Evolutionary conservation across 2,888 invertebrate genomes (phyloP), one percentile per base, ranked within the genome.

Genomic region (Brenthis hecate): DNA sequence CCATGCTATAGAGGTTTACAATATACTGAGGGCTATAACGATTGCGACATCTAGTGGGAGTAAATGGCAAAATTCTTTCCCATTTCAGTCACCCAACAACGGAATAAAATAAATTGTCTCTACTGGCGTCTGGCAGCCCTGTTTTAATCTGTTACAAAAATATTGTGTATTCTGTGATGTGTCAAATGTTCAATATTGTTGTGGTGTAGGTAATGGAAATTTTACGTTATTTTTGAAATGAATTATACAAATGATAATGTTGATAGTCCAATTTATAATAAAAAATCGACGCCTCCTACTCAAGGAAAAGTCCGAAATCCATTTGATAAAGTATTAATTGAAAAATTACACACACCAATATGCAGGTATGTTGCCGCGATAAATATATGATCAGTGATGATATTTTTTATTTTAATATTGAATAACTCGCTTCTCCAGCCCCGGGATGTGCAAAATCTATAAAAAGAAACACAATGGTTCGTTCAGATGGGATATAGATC

Each of bases 401-500:
- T 19, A 19, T 14, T 61, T 56, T 51, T 16, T 32, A 6, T n/a
- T 51, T 43, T 23, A 43, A 53, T 60, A 50, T 54, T 13, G 53
- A 32, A 43, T 28, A 8, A 43, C 43, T 60, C 67, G 62, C 47
- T 63, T 67, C 55, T 76, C 5, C 69, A 93, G 93, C 77, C 93
- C 93, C 65, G 89, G 93, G 60, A 93, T 93, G 90, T 93, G 92
- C 80, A 92, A 92, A 79, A 90, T 91, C 66, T 92, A 92, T 76
- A 92, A 92, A 77, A 89, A 88, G 73, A 85, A 87, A 73, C 81
- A 75, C 57, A 85, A 74, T 72, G 86, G 88, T 13, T 78, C 84
- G 0, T 92, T 92, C 73, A 83, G 84, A 50, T 96, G 96, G 96
- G 95, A 94, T 60, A 95, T 96, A 71, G 96, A 96, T 71, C 95